Percentiles rank a stretch among this genome's conserved stretches.
phyloP scores from a whole-genome alignment of 2,888 invertebrate genomes.

The Uloborus plumipes region DNA sequence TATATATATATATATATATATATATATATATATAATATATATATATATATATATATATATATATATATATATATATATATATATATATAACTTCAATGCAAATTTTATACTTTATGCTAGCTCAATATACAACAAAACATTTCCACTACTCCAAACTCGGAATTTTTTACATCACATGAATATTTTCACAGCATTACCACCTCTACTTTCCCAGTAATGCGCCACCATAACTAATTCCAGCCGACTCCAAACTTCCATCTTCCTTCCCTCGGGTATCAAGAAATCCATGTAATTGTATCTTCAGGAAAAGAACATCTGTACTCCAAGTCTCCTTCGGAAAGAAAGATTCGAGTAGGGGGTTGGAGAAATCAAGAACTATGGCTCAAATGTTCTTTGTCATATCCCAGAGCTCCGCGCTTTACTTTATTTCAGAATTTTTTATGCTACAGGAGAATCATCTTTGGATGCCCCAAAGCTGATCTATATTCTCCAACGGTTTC shows the following conservation, averaged over 20 bases:
- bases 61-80: no score
- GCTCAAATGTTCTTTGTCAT: constrained; percentile 30
- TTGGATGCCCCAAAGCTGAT: constrained; percentile 38
- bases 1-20: no score
- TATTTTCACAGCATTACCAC: no score
- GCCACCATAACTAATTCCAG: constrained; percentile 30
- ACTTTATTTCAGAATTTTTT: constrained; percentile 35
- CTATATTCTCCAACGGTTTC: constrained; percentile 42
- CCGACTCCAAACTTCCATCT: not conserved
- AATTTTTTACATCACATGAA: no score
- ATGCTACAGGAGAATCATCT: constrained; percentile 15
- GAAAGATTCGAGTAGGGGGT: not conserved
- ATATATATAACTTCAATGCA: no score
- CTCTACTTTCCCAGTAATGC: constrained; percentile 17
- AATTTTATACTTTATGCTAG: no score
- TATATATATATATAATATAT: no score
- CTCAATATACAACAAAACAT: no score
- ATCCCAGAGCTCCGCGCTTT: constrained; percentile 10
- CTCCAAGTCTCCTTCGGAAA: no score
- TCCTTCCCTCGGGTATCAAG: constrained; percentile 18
- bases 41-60: no score
- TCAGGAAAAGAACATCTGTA: not conserved
- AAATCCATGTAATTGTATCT: constrained; percentile 55
- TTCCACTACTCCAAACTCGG: no score
- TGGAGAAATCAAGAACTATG: constrained; percentile 4